Evolutionary conservation across 1,140 invertebrate species (phyloP), one percentile per base, ranked within the genome.

Genomic region (Penaeus chinensis): DNA sequence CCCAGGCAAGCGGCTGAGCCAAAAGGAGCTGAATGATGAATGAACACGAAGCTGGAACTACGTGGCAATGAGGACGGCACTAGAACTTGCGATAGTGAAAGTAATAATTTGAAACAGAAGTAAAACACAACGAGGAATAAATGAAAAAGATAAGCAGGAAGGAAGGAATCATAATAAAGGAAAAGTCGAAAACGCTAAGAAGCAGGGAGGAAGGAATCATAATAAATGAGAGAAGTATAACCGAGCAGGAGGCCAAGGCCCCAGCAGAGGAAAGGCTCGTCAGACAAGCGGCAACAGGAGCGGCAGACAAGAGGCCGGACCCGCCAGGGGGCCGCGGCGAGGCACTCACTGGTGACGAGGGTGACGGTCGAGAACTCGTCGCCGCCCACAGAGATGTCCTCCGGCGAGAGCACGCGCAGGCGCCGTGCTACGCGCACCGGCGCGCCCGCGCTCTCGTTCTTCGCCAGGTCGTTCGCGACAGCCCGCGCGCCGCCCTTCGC

Each of bases 391-490:
- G 90, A 89, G 24, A 91, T 88, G 82, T 92, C 92, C 27, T 92
- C 91, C 1, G 91, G 92, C 2, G 91, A 88, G 16, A 92, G 89
- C 24, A 92, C 91, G 19, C 91, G 82, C 76, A 92, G 89, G 18
- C 88, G 84, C 27, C 91, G 80, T n/a, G 90, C 90, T 24, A 92
- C 47, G n/a, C 90, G 87, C 60, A 91, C 89, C 22, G 84, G 90
- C 80, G 65, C 85, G 24, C 87, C 91, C 85, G 66, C 90, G 87
- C 76, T 92, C 92, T 27, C 95, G 91, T 90, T 95, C 94, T 88
- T 95, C 94, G 19, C 69, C 8, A 19, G 24, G 16, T 20, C 24
- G 3, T 37, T 47, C 20, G 61, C 62, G 20, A 8, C 78, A 69
- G n/a, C 61, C 27, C 19, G 54, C 69, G 13, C 62, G 16, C 24